Percentiles rank a stretch among this genome's conserved stretches.
These are phyloP conservation scores for Arbacia lixula DNA, from an alignment of 53 echinoderm and acorn worm genomes.

Conservation along the genomic window DNA sequence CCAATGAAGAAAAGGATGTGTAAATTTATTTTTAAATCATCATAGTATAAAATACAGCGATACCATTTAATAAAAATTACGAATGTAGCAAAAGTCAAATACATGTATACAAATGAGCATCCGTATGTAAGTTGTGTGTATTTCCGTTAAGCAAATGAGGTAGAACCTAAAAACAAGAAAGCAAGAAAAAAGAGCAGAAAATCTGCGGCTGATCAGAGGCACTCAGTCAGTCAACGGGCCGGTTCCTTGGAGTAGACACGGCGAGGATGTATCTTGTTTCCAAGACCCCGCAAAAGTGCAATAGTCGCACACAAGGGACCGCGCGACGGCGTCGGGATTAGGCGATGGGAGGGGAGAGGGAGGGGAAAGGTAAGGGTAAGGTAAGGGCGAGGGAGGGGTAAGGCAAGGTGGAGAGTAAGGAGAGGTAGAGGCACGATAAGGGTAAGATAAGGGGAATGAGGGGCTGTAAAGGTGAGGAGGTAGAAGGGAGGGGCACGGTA, in stretches of 20 bases:
- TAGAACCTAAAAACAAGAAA: no score
- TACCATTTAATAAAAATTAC: no score
- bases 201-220: conserved; percentile 8
- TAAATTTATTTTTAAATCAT: no score
- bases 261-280: conserved; percentile 52
- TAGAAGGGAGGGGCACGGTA: not conserved
- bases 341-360: not conserved
- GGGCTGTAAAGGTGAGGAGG: not conserved
- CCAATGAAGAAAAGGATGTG: no score
- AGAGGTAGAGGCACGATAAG: no score
- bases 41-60: no score
- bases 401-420: no score
- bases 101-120: no score
- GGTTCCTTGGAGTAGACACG: not conserved
- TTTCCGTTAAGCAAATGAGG: no score
- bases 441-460: conserved; percentile 21
- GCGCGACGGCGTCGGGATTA: not conserved
- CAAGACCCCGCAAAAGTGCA: conserved; percentile 37
- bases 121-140: no score
- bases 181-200: no score
- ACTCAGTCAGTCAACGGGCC: conserved; percentile 33
- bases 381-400: not conserved
- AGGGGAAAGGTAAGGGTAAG: not conserved
- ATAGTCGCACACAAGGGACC: conserved; percentile 42
- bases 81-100: not conserved